These are phyloP conservation scores for Rattus rattus DNA, from an alignment of 2,113 vertebrate species.

Conservation along the genomic window DNA sequence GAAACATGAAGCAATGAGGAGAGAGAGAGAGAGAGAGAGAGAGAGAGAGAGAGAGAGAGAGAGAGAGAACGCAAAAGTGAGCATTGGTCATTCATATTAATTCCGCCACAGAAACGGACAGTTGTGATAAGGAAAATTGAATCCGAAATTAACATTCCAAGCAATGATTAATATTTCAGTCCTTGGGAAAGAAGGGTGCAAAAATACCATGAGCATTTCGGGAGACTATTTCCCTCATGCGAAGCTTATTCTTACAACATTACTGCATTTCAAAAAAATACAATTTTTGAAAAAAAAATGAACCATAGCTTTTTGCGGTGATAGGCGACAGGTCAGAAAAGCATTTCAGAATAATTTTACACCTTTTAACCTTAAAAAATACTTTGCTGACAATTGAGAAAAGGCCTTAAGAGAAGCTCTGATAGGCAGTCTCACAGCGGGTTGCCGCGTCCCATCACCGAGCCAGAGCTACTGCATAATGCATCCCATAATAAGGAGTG, in stretches of 20 bases:
- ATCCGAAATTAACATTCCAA: constrained; percentile 79
- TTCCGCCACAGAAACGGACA: constrained; percentile 70
- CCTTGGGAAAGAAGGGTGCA: constrained; percentile 46
- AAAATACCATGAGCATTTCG: constrained; percentile 76
- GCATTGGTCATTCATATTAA: constrained; percentile 78
- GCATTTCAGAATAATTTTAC: constrained; percentile 94
- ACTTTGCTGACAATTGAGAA: constrained; percentile 93
- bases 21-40: constrained; percentile 63
- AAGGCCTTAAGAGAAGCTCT: constrained; percentile 92
- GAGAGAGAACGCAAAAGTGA: constrained; percentile 33
- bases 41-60: constrained; percentile 59
- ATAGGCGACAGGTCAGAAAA: constrained; percentile 93
- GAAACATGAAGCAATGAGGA: constrained; percentile 77
- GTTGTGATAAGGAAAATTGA: constrained; percentile 72
- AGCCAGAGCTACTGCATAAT: constrained; percentile 90
- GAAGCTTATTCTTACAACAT: constrained; percentile 86
- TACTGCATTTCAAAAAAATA: constrained; percentile 88
- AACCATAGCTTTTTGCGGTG: constrained; percentile 89
- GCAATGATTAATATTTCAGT: constrained; percentile 69
- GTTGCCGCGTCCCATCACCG: constrained; percentile 89
- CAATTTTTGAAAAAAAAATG: constrained; percentile 86
- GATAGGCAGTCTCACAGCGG: constrained; percentile 91
- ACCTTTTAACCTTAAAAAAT: constrained; percentile 95
- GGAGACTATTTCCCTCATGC: constrained; percentile 83
- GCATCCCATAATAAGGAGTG: constrained; percentile 88